Conservation (phyloP, 2,113 vertebrate species). For the Tapirus terrestris region DNA sequence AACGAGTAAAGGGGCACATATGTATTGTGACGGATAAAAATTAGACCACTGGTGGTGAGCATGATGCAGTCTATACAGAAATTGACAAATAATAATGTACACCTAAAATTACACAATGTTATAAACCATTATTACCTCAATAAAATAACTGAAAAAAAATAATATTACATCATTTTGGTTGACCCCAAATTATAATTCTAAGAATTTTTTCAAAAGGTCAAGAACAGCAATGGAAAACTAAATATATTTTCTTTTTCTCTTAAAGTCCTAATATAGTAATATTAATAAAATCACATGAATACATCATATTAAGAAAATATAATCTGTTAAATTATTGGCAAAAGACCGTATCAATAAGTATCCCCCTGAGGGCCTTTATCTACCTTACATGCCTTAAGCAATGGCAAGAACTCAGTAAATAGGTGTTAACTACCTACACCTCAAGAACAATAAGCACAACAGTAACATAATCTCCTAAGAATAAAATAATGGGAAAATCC, state of each 20-base stretch:
- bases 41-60: not conserved
- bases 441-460: conserved; percentile 19
- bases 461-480: conserved; percentile 27
- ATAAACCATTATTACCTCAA: no score
- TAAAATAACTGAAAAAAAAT: not conserved
- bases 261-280: not conserved
- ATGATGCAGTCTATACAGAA: not conserved
- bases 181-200: conserved; percentile 33
- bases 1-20: not conserved
- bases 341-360: conserved; percentile 20
- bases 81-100: not conserved
- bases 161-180: not conserved
- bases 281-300: conserved; percentile 45
- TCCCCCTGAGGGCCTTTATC: not conserved
- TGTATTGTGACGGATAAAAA: no score
- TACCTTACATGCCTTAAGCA: not conserved
- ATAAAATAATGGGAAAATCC: conserved; percentile 28
- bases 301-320: conserved; percentile 22
- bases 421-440: not conserved
- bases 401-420: conserved; percentile 21
- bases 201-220: conserved; percentile 14
- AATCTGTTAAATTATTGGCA: not conserved
- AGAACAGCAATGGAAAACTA: not conserved
- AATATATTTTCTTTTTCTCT: conserved; percentile 36
- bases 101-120: not conserved